A percentile compares a stretch with the other conserved stretches of the same genome.
These are phyloP conservation scores for Phainopepla nitens DNA, from an alignment of 2,113 vertebrate species.

Conservation along the genomic window DNA sequence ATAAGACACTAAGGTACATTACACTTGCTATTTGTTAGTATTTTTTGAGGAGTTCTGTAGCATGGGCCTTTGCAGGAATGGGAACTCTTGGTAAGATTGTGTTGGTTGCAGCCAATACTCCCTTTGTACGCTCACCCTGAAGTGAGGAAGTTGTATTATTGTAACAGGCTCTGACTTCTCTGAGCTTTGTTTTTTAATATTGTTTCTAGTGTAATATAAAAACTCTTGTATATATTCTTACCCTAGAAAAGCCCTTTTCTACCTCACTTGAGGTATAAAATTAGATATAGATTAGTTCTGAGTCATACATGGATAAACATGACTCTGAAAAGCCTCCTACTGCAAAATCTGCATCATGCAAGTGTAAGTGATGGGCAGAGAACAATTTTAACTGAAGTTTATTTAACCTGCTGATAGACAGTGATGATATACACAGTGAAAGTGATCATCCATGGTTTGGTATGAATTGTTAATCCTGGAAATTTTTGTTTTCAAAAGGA, in stretches of 20 bases:
- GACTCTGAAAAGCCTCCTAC: neutral
- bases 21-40: neutral
- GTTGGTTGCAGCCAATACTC: neutral
- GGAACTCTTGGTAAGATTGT: accelerated
- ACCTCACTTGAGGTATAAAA: neutral
- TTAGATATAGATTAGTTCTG: neutral
- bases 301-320: neutral
- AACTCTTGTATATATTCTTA: neutral
- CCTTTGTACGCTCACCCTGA: neutral
- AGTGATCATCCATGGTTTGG: neutral
- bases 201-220: neutral
- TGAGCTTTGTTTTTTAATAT: neutral
- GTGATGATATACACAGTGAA: neutral
- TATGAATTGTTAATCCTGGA: neutral
- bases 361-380: neutral
- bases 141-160: neutral
- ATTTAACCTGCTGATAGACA: neutral
- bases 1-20: neutral
- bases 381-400: neutral
- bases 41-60: neutral
- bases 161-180: neutral
- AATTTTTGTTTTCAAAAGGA: neutral
- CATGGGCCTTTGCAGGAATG: neutral
- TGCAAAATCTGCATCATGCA: neutral
- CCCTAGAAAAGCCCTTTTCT: neutral